A percentile compares a stretch with the other conserved stretches of the same genome.
Evolutionary conservation across 1,140 invertebrate species (phyloP).

Genomic region (Drosophila nasuta): DNA sequence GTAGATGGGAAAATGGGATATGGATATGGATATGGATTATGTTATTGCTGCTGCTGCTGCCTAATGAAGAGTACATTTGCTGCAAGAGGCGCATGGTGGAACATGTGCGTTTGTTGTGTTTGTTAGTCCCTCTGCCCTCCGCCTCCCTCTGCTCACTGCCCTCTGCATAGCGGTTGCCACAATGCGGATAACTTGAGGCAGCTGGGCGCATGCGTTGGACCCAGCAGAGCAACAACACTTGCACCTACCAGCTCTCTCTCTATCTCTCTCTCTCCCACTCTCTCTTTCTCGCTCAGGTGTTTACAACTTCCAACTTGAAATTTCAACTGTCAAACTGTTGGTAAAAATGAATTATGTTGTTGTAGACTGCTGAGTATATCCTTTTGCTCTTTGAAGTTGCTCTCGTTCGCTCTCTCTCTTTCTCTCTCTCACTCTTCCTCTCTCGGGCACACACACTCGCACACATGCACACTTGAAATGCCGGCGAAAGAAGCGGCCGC

Average conservation of each 20-base stretch:
- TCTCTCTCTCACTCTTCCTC: slow-evolving; percentile 13
- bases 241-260: slow-evolving; percentile 6
- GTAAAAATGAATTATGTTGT: not conserved
- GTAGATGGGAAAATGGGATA: not conserved
- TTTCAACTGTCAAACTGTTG: not conserved
- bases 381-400: slow-evolving; percentile 34
- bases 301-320: not conserved
- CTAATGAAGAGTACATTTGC: slow-evolving; percentile 1
- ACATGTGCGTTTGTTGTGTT: slow-evolving; percentile 27
- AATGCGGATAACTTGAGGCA: not conserved
- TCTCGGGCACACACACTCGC: slow-evolving; percentile 4
- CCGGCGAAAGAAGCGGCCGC: slow-evolving; percentile 66
- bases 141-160: not conserved
- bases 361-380: not conserved
- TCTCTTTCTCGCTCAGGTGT: not conserved
- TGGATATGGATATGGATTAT: slow-evolving; percentile 4
- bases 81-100: not conserved
- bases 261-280: slow-evolving; percentile 3
- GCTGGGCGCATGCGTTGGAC: slow-evolving; percentile 44
- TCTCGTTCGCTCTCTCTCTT: slow-evolving; percentile 23
- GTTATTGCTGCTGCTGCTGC: not conserved
- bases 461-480: slow-evolving; percentile 45
- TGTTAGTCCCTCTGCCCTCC: slow-evolving; percentile 9
- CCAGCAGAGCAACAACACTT: slow-evolving; percentile 20
- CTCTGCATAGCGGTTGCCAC: not conserved